These are phyloP conservation scores for Dynastes tityus DNA, from an alignment of 2,888 invertebrate species.

Conservation along the genomic window DNA sequence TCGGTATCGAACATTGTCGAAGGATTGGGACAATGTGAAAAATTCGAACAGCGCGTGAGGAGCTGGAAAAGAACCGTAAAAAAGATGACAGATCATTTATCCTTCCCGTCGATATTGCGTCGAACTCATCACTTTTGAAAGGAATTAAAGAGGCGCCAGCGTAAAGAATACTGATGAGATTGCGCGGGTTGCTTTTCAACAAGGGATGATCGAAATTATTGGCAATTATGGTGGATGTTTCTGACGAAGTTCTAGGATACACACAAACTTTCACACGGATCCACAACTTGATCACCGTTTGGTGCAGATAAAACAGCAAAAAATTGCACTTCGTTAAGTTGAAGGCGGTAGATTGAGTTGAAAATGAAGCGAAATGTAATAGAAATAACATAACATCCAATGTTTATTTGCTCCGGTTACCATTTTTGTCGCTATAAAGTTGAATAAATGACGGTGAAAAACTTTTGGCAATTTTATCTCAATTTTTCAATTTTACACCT, in stretches of 20 bases:
- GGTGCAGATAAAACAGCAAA: no score
- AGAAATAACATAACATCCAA: no score
- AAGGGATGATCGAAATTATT: not conserved
- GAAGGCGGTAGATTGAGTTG: no score
- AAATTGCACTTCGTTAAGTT: no score
- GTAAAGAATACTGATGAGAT: constrained; percentile 3
- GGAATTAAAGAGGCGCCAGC: not conserved
- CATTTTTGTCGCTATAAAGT: no score
- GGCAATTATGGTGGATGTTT: not conserved
- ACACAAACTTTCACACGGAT: no score
- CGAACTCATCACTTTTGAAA: not conserved
- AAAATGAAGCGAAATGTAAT: no score
- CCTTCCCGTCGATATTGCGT: not conserved
- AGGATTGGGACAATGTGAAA: not conserved
- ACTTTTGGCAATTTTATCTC: no score
- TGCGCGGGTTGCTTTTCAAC: not conserved
- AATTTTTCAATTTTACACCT: no score
- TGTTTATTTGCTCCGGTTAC: no score
- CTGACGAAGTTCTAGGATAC: not conserved
- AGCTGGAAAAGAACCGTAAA: not conserved
- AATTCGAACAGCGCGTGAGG: constrained; percentile 4
- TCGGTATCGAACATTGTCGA: not conserved
- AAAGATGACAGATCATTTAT: constrained; percentile 14
- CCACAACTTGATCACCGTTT: no score
- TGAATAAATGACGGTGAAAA: no score